Evolutionary conservation across 1,140 invertebrate species (phyloP).

Genomic region (Aphidius gifuensis): DNA sequence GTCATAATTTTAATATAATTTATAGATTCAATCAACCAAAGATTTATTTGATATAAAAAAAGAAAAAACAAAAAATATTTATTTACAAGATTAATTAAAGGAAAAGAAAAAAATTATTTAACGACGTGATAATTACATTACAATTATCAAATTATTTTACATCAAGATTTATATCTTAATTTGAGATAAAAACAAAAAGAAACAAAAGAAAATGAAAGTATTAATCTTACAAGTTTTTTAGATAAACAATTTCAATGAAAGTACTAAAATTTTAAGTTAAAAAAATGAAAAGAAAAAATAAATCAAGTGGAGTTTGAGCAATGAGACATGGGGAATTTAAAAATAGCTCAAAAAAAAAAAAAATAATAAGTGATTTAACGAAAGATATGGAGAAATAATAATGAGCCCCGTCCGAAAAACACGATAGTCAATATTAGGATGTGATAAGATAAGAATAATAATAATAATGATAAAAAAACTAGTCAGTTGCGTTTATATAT

Average conservation of each 20-base stretch:
- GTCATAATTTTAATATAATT: not conserved
- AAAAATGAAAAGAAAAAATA: conserved; percentile 11
- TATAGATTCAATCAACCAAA: too few relatives aligned
- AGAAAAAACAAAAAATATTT: too few relatives aligned
- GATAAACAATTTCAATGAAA: conserved; percentile 23
- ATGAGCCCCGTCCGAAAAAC: conserved; percentile 42
- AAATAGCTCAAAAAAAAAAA: not conserved
- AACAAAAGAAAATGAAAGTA: too few relatives aligned
- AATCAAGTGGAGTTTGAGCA: conserved; percentile 12
- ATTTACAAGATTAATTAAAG: too few relatives aligned
- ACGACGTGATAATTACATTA: too few relatives aligned
- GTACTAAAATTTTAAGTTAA: conserved; percentile 26
- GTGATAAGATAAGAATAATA: conserved; percentile 50
- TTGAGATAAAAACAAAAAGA: too few relatives aligned
- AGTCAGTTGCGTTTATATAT: conserved; percentile 42
- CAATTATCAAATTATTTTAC: too few relatives aligned
- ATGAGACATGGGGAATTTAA: conserved; percentile 4
- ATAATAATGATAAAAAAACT: conserved; percentile 20
- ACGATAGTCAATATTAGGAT: conserved; percentile 57
- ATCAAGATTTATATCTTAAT: too few relatives aligned
- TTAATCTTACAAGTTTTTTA: too few relatives aligned
- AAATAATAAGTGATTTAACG: conserved; percentile 21
- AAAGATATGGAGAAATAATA: conserved; percentile 24
- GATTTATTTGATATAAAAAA: too few relatives aligned
- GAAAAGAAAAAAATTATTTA: too few relatives aligned